These are phyloP conservation scores for Protonemura montana DNA, from an alignment of 2,888 invertebrate genomes.

Conservation along the genomic window DNA sequence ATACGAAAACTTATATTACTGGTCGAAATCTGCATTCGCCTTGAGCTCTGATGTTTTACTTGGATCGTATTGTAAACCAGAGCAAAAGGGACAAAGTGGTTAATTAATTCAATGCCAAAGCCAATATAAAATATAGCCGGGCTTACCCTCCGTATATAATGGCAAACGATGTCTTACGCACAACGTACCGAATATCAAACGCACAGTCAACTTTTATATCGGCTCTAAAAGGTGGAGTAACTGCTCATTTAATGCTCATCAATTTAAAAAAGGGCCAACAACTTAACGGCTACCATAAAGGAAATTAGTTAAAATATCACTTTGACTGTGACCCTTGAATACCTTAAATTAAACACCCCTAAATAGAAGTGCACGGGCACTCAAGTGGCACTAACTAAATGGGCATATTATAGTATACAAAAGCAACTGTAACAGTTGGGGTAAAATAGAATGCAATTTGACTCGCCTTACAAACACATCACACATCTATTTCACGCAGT, in stretches of 20 bases:
- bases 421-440: background rate
- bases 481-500: constrained; percentile 29
- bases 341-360: background rate
- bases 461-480: background rate
- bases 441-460: background rate
- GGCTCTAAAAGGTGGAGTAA: constrained; percentile 12
- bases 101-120: background rate
- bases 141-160: background rate
- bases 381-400: constrained; percentile 17
- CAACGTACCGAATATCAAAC: background rate
- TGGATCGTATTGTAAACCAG: background rate
- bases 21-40: background rate
- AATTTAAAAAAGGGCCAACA: constrained; percentile 33
- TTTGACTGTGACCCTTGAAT: constrained; percentile 21
- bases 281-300: constrained; percentile 34
- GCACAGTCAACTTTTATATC: background rate
- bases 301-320: constrained; percentile 27
- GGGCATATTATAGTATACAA: constrained; percentile 10
- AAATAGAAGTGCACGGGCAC: constrained; percentile 10
- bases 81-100: background rate
- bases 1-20: background rate
- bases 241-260: constrained; percentile 36
- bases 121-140: background rate
- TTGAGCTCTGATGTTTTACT: background rate
- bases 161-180: background rate